Evolutionary conservation across 2,797 vertebrate species (phyloP), one percentile per base, ranked within the genome.

Genomic region (Phylloscopus collybita): DNA sequence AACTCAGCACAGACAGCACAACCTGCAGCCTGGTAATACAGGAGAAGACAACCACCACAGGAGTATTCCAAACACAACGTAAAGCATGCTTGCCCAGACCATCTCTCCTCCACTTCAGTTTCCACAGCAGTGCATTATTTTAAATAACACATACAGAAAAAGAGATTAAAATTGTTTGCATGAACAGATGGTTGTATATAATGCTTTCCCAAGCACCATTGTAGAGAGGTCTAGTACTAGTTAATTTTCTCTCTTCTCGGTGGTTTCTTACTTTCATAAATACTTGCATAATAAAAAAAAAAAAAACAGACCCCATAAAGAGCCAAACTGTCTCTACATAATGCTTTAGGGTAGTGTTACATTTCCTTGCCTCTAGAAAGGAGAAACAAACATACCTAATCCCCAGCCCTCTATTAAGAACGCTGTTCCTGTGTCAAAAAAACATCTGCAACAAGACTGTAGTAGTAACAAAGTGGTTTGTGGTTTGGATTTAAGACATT

Each of bases 391-490:
- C 18, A 47, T 18, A 69, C 25, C 54, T 29, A 72, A 73, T 30
- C 71, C 54, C 3, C 36, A 87, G 47, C 13, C 40, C 51, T 44
- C 1, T 13, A 81, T 11, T 32, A 64, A 7, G 34, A 62, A 88
- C 45, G 45, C 16, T 45, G 59, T 12, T 88, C 29, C 73, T 8
- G 3, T 60, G 45, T 88, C 67, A 69, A 88, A 91, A 26, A 73
- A 88, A 53, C 71, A 92, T 84, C 86, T 88, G 86, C 92, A 86
- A 76, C n/a, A 64, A 69, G 59, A 70, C 18, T 8, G 3, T 40
- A 70, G 60, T 40, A 61, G 25, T 22, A 44, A 88, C 50, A 86
- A 91, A 92, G 82, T 40, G 83, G 88, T 96, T 88, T 96, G 95
- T 74, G 93, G 93, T 94, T 94, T 92, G 88, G 62, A 79, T 80